These are phyloP conservation scores for Hyperoodon ampullatus DNA, from an alignment of 2,113 vertebrate species.

Conservation along the genomic window DNA sequence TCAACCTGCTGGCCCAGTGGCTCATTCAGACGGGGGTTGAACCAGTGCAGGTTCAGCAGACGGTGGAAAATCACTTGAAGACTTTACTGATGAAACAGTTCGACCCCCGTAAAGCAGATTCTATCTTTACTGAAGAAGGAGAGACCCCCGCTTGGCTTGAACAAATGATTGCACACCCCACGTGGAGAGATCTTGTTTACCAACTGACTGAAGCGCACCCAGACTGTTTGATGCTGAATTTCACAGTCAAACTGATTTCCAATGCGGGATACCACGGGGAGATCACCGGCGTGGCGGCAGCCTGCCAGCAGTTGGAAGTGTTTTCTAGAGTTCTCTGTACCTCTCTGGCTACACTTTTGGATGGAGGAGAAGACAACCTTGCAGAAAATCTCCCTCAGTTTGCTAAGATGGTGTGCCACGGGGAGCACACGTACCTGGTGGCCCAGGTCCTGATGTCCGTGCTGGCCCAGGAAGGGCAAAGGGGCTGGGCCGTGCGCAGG, in stretches of 20 bases:
- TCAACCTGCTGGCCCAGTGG: constrained; percentile 98
- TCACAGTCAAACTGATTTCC: constrained; percentile 99
- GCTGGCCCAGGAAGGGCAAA: constrained; percentile 96
- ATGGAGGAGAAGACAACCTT: constrained; percentile 97
- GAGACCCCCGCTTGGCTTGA: constrained; percentile 99
- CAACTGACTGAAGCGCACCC: constrained; percentile 97
- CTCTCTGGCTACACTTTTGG: constrained; percentile 94
- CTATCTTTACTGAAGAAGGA: constrained; percentile 98
- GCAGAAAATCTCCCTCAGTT: constrained; percentile 98
- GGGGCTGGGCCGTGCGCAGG: constrained; percentile 93
- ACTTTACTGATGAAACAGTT: constrained; percentile 98
- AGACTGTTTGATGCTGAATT: constrained; percentile 99
- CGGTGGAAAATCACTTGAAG: constrained; percentile 98
- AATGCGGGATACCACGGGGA: constrained; percentile 98
- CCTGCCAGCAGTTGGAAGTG: constrained; percentile 98
- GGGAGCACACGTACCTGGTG: constrained; percentile 98
- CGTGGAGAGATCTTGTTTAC: constrained; percentile 98
- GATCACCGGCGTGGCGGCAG: constrained; percentile 98
- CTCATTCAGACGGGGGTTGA: constrained; percentile 99
- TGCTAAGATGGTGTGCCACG: constrained; percentile 99
- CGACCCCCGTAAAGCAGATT: constrained; percentile 98
- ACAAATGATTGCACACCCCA: constrained; percentile 98
- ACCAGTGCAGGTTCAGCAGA: constrained; percentile 96
- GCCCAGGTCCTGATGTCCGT: constrained; percentile 98
- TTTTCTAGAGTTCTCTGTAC: constrained; percentile 96